Conservation (phyloP, 2,113 vertebrate genomes). For the Bostrychus sinensis region DNA sequence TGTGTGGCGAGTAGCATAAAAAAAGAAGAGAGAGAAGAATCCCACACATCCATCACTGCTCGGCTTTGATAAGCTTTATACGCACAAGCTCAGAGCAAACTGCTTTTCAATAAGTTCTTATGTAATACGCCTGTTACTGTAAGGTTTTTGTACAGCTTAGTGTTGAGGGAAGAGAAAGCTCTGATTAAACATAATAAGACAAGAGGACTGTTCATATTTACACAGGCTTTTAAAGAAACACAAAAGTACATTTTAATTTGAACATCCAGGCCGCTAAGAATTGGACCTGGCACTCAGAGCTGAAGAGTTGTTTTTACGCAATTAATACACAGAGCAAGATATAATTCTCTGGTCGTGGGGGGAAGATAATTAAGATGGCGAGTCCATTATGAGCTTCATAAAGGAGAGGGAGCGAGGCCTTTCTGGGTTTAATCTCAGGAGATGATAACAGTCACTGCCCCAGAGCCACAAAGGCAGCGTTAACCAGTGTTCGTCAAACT, state of each 20-base stretch:
- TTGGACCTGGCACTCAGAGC: constrained; percentile 10
- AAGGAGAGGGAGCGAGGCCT: too few species aligned
- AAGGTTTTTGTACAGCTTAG: constrained; percentile 22
- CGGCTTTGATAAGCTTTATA: constrained; percentile 34
- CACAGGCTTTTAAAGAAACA: constrained; percentile 20
- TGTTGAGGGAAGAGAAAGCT: constrained; percentile 23
- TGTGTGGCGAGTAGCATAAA: not conserved
- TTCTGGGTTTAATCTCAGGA: not conserved
- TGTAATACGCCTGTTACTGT: constrained; percentile 7
- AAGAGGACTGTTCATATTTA: constrained; percentile 53
- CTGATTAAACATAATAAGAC: constrained; percentile 49
- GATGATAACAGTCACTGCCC: constrained; percentile 1
- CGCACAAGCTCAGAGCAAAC: constrained; percentile 6
- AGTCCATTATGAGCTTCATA: too few species aligned
- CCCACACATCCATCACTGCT: constrained; percentile 17
- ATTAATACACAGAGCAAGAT: constrained; percentile 10
- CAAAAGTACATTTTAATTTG: constrained; percentile 8
- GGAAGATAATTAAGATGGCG: not conserved
- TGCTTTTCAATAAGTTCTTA: constrained; percentile 15
- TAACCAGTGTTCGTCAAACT: too few species aligned
- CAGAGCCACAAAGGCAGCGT: too few species aligned
- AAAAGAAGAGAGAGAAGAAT: constrained; percentile 1
- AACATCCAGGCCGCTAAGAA: constrained; percentile 10
- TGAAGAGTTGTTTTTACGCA: constrained; percentile 14
- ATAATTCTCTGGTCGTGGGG: constrained; percentile 2